Base-by-base conservation (phyloP, 2,113 vertebrate species). In the Amia ocellicauda region DNA sequence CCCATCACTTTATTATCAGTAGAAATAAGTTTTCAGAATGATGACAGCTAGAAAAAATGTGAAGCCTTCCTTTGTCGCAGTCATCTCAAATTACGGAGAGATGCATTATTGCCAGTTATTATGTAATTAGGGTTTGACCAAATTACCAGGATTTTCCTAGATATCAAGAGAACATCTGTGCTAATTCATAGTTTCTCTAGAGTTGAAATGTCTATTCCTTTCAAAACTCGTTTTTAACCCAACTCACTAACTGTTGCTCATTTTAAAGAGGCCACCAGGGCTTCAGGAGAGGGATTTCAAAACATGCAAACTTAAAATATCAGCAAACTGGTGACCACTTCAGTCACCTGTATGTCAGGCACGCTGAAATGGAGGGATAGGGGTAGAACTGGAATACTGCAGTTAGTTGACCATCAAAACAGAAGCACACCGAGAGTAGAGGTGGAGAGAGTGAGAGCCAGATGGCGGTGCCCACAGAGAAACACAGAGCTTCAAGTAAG, bases 401-500 rank as follows among this genome's bases (percentile, higher is more conserved):
- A 13, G 36, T 3, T 14, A 22, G 40, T 17, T 23, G 22, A 53
- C n/a, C n/a, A n/a, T n/a, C 11, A 54, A 27, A 22, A 24, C 31
- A 67, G 64, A 64, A 55, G 50, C 20, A 29, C 53, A 60, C 22
- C 36, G 45, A 20, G 29, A 71, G 50, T 36, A 17, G 20, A 58
- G 13, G 29, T 64, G 63, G n/a, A 31, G 24, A 49, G 41, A 61
- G 45, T 36, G 41, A 36, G 41, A 57, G 53, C 58, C 59, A 67
- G 36, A 56, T 61, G 24, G 10, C 16, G n/a, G 23, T 23, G 51
- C 45, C 45, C 45, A 47, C 45, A 42, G 36, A 20, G 16, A 19
- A 7, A 29, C 26, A 24, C 17, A 27, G 19, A 28, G 51, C 40
- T 23, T 13, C 13, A 40, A 20, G 53, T 4, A 43, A 28, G 14